Percentiles rank a stretch among this genome's conserved stretches.
Evolutionary conservation across 2,797 vertebrate genomes (phyloP).

Genomic region (Propithecus deckenii): DNA sequence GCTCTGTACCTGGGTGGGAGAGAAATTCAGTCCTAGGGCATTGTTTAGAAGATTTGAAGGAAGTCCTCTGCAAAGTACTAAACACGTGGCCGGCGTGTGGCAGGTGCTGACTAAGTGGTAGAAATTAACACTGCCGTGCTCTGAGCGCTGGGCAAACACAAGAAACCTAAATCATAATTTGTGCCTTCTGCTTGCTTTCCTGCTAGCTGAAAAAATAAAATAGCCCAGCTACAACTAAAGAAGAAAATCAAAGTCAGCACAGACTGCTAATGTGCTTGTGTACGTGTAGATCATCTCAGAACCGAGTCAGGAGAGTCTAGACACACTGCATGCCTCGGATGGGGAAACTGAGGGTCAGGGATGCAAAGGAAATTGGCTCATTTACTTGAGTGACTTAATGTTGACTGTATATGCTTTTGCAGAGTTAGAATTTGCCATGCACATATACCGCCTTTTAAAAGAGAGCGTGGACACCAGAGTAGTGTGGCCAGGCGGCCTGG

Average conservation of each 20-base stretch:
- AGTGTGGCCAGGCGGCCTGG: neutral
- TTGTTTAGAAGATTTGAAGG: neutral
- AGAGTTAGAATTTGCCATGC: neutral
- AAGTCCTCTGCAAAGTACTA: neutral
- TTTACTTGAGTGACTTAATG: neutral
- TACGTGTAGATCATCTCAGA: neutral
- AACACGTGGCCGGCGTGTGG: fast-evolving
- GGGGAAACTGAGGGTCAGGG: neutral
- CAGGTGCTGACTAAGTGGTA: neutral
- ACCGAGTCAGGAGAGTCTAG: neutral
- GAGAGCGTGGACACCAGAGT: neutral
- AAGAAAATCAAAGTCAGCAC: neutral
- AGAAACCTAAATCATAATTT: neutral
- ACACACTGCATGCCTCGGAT: neutral
- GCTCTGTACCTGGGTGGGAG: no score
- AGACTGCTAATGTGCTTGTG: neutral
- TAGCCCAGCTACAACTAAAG: neutral
- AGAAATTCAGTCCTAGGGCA: neutral
- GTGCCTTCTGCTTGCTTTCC: neutral
- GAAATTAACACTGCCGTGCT: neutral
- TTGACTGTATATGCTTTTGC: neutral
- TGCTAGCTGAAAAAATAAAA: neutral
- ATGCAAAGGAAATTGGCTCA: neutral
- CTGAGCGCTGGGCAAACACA: fast-evolving
- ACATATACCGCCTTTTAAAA: neutral